phyloP scores from a whole-genome alignment of 1,140 invertebrate genomes.

The Brachionus calyciflorus region DNA sequence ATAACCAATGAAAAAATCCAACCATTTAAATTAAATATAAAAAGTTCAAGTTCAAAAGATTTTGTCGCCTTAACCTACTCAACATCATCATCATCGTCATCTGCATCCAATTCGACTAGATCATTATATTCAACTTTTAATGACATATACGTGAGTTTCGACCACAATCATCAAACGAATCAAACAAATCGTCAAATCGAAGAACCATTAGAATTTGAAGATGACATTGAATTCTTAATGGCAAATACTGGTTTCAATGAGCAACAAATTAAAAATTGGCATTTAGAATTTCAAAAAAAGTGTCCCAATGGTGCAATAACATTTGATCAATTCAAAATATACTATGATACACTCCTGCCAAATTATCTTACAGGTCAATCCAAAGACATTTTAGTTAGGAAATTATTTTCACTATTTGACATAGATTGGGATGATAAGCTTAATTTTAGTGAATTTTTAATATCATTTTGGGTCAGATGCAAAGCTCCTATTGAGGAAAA shows the following conservation, averaged over 20 bases:
- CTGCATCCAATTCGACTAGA: not conserved
- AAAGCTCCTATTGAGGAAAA: slow-evolving; percentile 40
- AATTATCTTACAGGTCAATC: not conserved
- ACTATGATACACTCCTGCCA: slow-evolving; percentile 28
- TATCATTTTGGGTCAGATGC: slow-evolving; percentile 39
- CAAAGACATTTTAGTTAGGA: slow-evolving; percentile 8
- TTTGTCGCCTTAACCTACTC: slow-evolving; percentile 1
- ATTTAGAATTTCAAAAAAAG: slow-evolving; percentile 40
- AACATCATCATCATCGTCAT: not conserved
- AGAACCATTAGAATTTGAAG: not conserved
- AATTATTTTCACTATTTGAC: slow-evolving; percentile 24
- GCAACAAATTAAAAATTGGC: slow-evolving; percentile 21
- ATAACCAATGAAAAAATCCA: slow-evolving; percentile 8
- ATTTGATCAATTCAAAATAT: slow-evolving; percentile 42
- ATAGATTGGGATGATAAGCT: slow-evolving; percentile 27
- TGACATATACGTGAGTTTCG: not conserved
- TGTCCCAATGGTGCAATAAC: not conserved
- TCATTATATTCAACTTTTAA: not conserved
- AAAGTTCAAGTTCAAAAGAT: slow-evolving; percentile 1
- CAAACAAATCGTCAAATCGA: not conserved
- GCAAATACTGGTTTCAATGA: slow-evolving; percentile 35
- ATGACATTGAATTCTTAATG: slow-evolving; percentile 34
- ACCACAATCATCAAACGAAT: too few species aligned
- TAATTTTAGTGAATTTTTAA: slow-evolving; percentile 46
- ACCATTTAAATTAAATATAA: not conserved